Evolutionary conservation across 1,140 invertebrate species (phyloP).

Genomic region (Cherax quadricarinatus): DNA sequence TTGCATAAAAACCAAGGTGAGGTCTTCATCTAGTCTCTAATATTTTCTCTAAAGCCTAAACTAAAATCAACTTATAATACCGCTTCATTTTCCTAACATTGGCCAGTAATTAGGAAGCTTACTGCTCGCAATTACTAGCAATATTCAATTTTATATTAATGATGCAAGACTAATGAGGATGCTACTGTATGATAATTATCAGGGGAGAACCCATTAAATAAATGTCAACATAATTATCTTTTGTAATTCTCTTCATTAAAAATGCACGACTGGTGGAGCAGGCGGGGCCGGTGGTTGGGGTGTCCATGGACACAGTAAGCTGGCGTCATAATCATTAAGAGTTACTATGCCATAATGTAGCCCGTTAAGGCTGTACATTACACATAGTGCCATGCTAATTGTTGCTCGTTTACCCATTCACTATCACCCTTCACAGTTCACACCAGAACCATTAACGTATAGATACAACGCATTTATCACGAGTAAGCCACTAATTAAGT

Average conservation of each 20-base stretch:
- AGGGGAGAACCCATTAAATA: neutral
- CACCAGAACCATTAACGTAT: no score
- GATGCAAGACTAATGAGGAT: neutral
- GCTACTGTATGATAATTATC: neutral
- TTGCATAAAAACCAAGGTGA: no score
- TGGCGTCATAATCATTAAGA: no score
- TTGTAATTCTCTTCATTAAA: neutral
- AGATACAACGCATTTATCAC: no score
- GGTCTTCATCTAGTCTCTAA: no score
- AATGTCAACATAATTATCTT: conserved; percentile 5
- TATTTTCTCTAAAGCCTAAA: no score
- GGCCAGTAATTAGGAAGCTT: neutral
- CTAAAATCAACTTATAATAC: neutral
- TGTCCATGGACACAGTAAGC: neutral
- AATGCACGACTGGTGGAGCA: neutral
- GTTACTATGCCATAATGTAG: no score
- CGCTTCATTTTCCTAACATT: neutral
- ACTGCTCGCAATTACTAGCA: neutral
- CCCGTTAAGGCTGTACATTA: no score
- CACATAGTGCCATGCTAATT: no score
- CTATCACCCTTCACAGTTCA: no score
- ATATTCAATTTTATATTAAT: conserved; percentile 2
- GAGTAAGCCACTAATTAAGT: no score
- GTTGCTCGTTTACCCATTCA: no score
- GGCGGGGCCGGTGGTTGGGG: neutral